Evolutionary conservation across 1,140 invertebrate genomes (phyloP).

Genomic region (Leptopilina boulardi): DNA sequence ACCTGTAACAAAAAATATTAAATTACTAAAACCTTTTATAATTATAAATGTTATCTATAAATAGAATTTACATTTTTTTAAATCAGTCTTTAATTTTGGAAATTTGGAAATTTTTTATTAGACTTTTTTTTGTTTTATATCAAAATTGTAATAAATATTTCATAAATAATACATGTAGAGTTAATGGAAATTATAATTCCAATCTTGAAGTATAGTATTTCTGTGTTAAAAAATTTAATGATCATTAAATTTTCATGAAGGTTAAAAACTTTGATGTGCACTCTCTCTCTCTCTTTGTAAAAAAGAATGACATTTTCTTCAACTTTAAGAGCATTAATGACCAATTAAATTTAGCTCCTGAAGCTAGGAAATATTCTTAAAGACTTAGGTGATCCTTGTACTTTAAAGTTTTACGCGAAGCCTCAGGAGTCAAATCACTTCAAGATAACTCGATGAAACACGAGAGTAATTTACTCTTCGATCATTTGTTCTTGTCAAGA

Average conservation of each 20-base stretch:
- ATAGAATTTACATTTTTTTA: too few relatives aligned
- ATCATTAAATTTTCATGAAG: too few relatives aligned
- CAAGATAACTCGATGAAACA: constrained; percentile 5
- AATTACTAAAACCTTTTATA: background rate
- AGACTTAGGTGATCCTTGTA: background rate
- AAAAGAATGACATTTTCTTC: background rate
- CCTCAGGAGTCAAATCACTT: background rate
- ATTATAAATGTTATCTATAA: background rate
- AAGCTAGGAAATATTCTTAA: background rate
- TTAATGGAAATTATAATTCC: background rate
- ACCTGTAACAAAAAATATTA: constrained; percentile 79
- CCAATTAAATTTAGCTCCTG: constrained; percentile 8
- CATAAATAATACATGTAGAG: background rate
- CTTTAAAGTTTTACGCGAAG: constrained; percentile 2
- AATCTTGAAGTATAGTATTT: too few relatives aligned
- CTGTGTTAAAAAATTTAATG: too few relatives aligned
- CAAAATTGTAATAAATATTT: too few relatives aligned
- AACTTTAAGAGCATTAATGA: background rate
- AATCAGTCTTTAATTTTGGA: too few relatives aligned
- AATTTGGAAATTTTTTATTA: too few relatives aligned
- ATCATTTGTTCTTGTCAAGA: constrained; percentile 19
- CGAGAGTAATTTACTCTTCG: constrained; percentile 24
- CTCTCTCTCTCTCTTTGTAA: too few relatives aligned
- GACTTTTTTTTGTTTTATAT: too few relatives aligned
- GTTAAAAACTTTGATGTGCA: too few relatives aligned